phyloP scores from a whole-genome alignment of 2,113 vertebrate species.

The Daubentonia madagascariensis region DNA sequence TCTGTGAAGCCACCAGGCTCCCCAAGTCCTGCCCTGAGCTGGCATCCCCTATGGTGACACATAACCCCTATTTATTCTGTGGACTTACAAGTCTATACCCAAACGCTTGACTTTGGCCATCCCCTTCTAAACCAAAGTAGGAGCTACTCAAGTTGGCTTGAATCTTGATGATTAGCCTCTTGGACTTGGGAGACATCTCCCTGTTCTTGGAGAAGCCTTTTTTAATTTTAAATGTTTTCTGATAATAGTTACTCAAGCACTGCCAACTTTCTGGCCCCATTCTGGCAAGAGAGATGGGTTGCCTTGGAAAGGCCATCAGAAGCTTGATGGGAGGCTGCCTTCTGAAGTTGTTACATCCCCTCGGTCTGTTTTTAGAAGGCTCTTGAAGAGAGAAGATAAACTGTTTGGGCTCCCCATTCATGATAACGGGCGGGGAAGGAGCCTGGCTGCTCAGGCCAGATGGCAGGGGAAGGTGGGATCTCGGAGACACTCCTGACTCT shows the following conservation, averaged over 20 bases:
- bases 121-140: slow-evolving; percentile 53
- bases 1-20: not conserved
- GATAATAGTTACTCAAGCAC: slow-evolving; percentile 41
- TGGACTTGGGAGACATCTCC: slow-evolving; percentile 63
- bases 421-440: not conserved
- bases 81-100: not conserved
- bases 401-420: slow-evolving; percentile 1
- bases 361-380: slow-evolving; percentile 83
- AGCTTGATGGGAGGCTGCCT: slow-evolving; percentile 52
- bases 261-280: not conserved
- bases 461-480: not conserved
- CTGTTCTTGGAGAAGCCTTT: slow-evolving; percentile 36
- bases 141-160: not conserved
- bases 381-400: slow-evolving; percentile 81
- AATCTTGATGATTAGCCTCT: slow-evolving; percentile 54
- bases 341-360: slow-evolving; percentile 62
- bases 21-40: not conserved
- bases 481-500: not conserved
- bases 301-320: slow-evolving; percentile 45
- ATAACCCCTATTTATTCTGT: not conserved
- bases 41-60: accelerated
- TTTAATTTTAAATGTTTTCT: slow-evolving; percentile 55
- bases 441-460: not conserved
- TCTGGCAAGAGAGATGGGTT: not conserved
- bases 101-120: not conserved